A percentile compares a stretch with the other conserved stretches of the same genome.
Evolutionary conservation across 2,888 invertebrate genomes (phyloP).

Genomic region (Anarsia innoxiella): DNA sequence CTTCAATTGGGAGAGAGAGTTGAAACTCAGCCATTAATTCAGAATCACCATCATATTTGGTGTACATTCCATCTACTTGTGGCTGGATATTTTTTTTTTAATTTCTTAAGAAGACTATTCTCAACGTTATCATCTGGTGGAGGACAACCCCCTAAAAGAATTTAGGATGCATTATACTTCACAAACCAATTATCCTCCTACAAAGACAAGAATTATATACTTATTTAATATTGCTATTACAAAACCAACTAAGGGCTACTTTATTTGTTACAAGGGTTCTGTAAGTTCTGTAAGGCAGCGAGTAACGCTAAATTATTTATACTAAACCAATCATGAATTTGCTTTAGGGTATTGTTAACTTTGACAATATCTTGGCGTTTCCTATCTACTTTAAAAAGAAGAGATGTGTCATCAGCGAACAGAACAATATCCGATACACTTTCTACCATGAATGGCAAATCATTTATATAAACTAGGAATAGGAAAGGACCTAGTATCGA

Average conservation of each 20-base stretch:
- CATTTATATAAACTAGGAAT: too few species aligned
- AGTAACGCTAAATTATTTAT: background rate
- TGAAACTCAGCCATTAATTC: background rate
- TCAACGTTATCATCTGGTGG: background rate
- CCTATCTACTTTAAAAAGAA: too few species aligned
- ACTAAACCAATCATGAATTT: too few species aligned
- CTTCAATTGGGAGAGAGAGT: background rate
- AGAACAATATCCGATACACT: too few species aligned
- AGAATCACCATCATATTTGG: background rate
- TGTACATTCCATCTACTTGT: background rate
- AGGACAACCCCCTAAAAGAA: conserved; percentile 14
- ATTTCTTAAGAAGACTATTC: background rate
- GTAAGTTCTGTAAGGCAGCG: background rate
- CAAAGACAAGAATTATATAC: background rate
- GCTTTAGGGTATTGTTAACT: too few species aligned
- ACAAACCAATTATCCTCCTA: background rate
- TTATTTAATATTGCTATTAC: background rate
- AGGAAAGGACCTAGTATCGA: too few species aligned
- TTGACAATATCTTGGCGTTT: too few species aligned
- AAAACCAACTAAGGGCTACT: too few species aligned
- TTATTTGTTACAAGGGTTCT: too few species aligned
- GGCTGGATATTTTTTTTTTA: background rate
- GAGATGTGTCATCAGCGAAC: too few species aligned
- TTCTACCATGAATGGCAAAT: too few species aligned
- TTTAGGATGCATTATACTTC: background rate